phyloP scores from a whole-genome alignment of 2,113 vertebrate genomes.

The Gasterosteus aculeatus region DNA sequence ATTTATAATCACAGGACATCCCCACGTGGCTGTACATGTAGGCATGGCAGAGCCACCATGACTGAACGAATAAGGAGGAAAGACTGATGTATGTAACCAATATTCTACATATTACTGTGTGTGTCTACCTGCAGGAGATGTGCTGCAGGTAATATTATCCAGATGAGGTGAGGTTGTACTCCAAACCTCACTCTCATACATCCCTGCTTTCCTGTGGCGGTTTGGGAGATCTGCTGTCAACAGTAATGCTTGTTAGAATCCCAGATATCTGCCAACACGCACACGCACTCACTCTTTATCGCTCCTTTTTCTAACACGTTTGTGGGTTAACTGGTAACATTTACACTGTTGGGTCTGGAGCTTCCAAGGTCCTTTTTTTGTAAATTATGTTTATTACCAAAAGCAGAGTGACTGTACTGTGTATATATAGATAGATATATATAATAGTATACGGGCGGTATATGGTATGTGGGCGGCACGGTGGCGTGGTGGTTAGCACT shows the following conservation, averaged over 20 bases:
- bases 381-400: too few species aligned
- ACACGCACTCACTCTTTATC: too few species aligned
- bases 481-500: too few species aligned
- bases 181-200: background rate
- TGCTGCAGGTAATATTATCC: slow-evolving; percentile 2
- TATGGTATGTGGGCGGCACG: too few species aligned
- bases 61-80: background rate
- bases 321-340: too few species aligned
- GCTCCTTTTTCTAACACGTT: too few species aligned
- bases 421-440: too few species aligned
- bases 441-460: too few species aligned
- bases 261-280: background rate
- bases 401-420: too few species aligned
- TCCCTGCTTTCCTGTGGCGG: background rate
- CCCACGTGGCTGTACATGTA: background rate
- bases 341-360: too few species aligned
- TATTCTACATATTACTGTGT: background rate
- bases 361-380: too few species aligned
- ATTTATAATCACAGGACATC: background rate
- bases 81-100: background rate
- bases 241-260: background rate
- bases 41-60: background rate
- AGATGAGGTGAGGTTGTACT: background rate
- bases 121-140: background rate
- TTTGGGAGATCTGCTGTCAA: background rate